These are phyloP conservation scores for Hydrochoerus hydrochaeris DNA, from an alignment of 2,113 vertebrate genomes.

Conservation along the genomic window DNA sequence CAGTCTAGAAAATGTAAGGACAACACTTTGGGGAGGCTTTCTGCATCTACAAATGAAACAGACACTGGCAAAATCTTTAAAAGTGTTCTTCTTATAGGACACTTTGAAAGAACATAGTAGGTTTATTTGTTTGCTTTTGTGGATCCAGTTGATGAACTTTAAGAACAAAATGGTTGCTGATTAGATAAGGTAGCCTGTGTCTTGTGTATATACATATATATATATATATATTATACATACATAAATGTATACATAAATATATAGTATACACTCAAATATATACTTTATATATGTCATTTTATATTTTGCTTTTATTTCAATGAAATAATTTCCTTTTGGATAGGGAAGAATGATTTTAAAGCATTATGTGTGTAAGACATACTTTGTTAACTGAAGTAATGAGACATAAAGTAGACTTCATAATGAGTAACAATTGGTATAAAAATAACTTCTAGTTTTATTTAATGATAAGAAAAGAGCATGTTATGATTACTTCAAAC, in stretches of 20 bases:
- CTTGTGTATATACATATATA: no score
- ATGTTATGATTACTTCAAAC: not conserved
- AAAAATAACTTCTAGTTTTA: not conserved
- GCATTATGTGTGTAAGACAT: not conserved
- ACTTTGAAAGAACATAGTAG: not conserved
- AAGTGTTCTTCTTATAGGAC: not conserved
- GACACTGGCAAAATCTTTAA: not conserved
- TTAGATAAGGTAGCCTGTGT: not conserved
- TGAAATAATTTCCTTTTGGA: not conserved
- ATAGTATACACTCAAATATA: not conserved
- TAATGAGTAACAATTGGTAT: not conserved
- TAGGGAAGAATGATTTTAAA: not conserved
- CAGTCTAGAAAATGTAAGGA: not conserved
- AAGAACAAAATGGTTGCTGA: not conserved
- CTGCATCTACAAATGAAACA: not conserved
- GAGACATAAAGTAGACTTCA: not conserved
- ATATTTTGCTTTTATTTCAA: slow-evolving; percentile 4
- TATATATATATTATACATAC: not conserved
- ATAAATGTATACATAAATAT: not conserved
- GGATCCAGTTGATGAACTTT: not conserved
- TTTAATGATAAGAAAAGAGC: not conserved
- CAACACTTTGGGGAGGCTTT: not conserved
- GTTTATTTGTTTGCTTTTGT: not conserved
- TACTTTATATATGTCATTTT: not conserved
- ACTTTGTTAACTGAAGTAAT: not conserved